Evolutionary conservation across 2,113 vertebrate species (phyloP).

Genomic region (Chaetodon auriga): DNA sequence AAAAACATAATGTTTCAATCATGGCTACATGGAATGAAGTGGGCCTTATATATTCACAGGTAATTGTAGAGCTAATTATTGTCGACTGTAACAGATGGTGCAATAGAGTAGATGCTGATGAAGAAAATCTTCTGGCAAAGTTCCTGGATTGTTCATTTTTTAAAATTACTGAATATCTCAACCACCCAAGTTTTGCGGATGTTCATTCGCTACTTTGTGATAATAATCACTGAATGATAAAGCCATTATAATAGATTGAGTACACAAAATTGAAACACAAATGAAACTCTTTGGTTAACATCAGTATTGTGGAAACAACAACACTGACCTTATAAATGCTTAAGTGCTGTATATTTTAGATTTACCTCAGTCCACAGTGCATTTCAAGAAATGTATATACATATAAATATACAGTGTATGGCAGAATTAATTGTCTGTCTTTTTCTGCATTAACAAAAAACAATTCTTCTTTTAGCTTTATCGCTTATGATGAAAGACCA

Average conservation of each 20-base stretch:
- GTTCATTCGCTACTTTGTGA: constrained; percentile 38
- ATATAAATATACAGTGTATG: background rate
- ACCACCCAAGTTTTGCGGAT: constrained; percentile 27
- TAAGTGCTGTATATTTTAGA: constrained; percentile 13
- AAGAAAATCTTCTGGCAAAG: constrained; percentile 61
- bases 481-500: constrained; percentile 64
- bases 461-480: constrained; percentile 54
- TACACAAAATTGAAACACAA: constrained; percentile 39
- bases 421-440: constrained; percentile 46
- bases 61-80: constrained; percentile 62
- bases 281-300: constrained; percentile 28
- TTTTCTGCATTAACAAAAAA: constrained; percentile 48
- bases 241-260: constrained; percentile 48
- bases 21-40: constrained; percentile 15
- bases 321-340: constrained; percentile 1
- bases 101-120: constrained; percentile 62
- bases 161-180: constrained; percentile 38
- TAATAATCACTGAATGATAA: constrained; percentile 42
- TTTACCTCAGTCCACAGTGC: background rate
- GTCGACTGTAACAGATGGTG: constrained; percentile 69
- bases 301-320: constrained; percentile 26
- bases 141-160: constrained; percentile 41
- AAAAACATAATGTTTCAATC: constrained; percentile 24
- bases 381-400: background rate
- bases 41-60: constrained; percentile 31